Conservation (phyloP, 2,797 vertebrate genomes). For the Pipistrellus pipistrellus region DNA sequence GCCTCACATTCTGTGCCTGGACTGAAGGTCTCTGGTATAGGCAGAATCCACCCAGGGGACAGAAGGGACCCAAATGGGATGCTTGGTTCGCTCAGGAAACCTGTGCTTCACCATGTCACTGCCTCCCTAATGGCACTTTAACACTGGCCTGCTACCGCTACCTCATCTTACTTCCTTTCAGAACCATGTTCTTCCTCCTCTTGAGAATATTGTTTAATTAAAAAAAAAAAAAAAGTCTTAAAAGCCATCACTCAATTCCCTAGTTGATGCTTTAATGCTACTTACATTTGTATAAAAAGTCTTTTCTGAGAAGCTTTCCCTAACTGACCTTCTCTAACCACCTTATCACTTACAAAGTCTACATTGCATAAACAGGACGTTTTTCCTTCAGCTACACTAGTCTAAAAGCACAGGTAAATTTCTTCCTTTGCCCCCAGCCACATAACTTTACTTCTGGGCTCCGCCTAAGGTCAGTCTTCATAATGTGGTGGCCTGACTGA, state of each 20-base stretch:
- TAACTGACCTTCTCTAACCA: neutral
- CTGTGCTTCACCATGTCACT: neutral
- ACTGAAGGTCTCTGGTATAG: neutral
- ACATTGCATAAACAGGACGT: neutral
- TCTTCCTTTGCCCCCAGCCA: neutral
- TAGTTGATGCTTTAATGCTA: conserved; percentile 7
- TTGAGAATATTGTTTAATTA: neutral
- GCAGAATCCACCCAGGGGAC: neutral
- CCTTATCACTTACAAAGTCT: neutral
- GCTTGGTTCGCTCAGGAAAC: neutral
- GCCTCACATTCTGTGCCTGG: neutral
- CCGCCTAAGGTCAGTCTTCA: neutral
- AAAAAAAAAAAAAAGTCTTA: neutral
- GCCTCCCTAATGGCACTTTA: neutral
- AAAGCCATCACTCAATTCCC: neutral
- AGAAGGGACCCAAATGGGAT: neutral
- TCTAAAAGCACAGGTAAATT: neutral
- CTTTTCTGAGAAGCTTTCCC: conserved; percentile 35
- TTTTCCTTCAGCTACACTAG: neutral
- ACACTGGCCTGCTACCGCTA: no score
- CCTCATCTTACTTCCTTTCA: neutral
- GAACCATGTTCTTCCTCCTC: neutral
- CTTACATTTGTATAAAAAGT: neutral
- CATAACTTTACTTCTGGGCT: neutral
- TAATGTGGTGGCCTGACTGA: neutral